Base-by-base conservation (phyloP, 2,888 invertebrate genomes). In the Patella caerulea region DNA sequence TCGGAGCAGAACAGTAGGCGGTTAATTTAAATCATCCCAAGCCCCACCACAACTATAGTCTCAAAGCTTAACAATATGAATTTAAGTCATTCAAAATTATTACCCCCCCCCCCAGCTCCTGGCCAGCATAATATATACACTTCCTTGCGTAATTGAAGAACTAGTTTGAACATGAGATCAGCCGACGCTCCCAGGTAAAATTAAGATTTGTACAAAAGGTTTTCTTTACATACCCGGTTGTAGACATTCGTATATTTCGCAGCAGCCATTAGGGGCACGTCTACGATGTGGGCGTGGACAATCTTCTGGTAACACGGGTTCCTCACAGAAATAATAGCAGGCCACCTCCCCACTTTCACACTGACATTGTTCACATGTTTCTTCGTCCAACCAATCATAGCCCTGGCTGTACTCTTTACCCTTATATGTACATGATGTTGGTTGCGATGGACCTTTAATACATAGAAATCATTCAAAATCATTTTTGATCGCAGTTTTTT, bases 331-430 rank as follows among this genome's bases (percentile, higher is more conserved):
- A 54, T 75, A 74, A 1, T 72, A 52, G 45, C 85, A 85, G 59
- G 79, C 78, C 59, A 83, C 84, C 19, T 76, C 71, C 55, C 85
- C 83, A 59, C 78, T 78, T 15, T 75, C 71, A 55, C 85, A 85
- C 74, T 78, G 80, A 75, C 85, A 85, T 54, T 77, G 81, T 72
- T 81, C 79, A 73, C 80, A 78, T 34, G 59, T 70, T 15, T 56
- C 59, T 74, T 54, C 59, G 24, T 77, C 78, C 9, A 45, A 34
- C 80, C 80, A 81, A 29, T 53, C 34, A 34, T 71, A 72, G 17
- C 80, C 80, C 19, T 75, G 19, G 4, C 17, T 45, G 19, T 77
- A 75, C 14, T 15, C 56, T 11, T 24, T n/a, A 11, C 75, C 77
- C 17, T 71, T 73, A 56, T 78, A 74, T 56, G 52, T 52, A 65